Conservation (phyloP, 2,797 vertebrate genomes). For the Alosa sapidissima region DNA sequence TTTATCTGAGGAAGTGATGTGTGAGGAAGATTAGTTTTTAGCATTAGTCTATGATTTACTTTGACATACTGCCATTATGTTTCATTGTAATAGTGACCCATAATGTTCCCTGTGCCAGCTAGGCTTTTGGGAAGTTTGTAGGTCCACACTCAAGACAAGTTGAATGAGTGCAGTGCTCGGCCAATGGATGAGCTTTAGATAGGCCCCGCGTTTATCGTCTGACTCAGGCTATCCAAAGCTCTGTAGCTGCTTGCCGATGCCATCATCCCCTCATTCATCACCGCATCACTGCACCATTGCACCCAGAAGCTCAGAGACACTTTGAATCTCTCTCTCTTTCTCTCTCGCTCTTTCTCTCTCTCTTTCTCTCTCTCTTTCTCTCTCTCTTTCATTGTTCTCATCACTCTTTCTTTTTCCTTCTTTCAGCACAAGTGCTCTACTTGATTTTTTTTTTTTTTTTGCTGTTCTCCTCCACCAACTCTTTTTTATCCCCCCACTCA, state of each 20-base stretch:
- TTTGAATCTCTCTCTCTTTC: not conserved
- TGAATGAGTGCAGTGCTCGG: not conserved
- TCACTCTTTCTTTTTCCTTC: conserved; percentile 35
- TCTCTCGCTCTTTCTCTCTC: not conserved
- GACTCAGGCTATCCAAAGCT: not conserved
- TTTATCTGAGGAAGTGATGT: not conserved
- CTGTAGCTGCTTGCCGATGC: not conserved
- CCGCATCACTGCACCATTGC: conserved; percentile 2
- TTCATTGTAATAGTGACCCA: not conserved
- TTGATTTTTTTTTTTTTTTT: not conserved
- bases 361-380: conserved; percentile 31
- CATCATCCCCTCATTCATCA: not conserved
- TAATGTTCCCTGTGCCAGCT: not conserved
- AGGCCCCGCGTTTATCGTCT: not conserved
- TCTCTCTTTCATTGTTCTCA: conserved; percentile 37
- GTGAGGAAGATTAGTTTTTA: not conserved
- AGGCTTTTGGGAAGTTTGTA: not conserved
- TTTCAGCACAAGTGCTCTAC: not conserved
- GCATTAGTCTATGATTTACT: not conserved
- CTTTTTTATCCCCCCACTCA: not conserved
- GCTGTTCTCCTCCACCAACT: not conserved
- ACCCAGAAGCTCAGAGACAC: not conserved
- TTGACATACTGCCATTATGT: not conserved
- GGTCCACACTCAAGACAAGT: not conserved
- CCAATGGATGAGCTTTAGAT: not conserved